A percentile compares a stretch with the other conserved stretches of the same genome.
Conservation (phyloP, 2,888 invertebrate genomes). For the Ecliptopera silaceata region DNA sequence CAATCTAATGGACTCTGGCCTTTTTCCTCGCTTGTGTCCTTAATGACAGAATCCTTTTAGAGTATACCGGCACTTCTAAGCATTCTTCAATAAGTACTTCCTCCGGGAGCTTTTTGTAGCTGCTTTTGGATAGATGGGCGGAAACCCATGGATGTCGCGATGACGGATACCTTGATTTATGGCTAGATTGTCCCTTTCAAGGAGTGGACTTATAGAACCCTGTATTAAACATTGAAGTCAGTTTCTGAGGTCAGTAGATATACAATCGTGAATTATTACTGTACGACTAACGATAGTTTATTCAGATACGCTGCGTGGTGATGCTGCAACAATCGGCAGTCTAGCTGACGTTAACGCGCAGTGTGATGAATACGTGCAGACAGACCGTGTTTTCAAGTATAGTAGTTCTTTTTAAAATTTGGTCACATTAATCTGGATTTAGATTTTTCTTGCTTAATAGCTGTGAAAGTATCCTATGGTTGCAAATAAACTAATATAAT, state of each 20-base stretch:
- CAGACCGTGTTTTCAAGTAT: too few relatives aligned
- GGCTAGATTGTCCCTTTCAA: slow-evolving; percentile 6
- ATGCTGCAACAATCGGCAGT: too few relatives aligned
- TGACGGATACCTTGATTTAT: slow-evolving; percentile 32
- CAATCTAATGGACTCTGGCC: not conserved
- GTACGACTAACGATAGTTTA: too few relatives aligned
- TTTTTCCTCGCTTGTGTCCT: not conserved
- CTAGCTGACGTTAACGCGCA: too few relatives aligned
- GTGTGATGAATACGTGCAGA: too few relatives aligned
- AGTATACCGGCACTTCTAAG: slow-evolving; percentile 16
- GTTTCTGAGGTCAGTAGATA: too few relatives aligned
- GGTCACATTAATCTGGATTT: too few relatives aligned
- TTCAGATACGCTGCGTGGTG: too few relatives aligned
- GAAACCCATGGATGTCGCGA: slow-evolving; percentile 28
- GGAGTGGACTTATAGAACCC: not conserved
- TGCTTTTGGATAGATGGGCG: slow-evolving; percentile 29
- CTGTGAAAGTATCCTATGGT: too few relatives aligned
- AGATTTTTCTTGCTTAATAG: too few relatives aligned
- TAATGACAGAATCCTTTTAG: slow-evolving; percentile 15
- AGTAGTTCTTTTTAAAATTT: too few relatives aligned
- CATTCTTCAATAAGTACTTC: slow-evolving; percentile 15
- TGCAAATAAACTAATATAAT: not conserved
- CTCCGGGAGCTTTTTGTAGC: slow-evolving; percentile 22
- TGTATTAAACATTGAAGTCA: not conserved
- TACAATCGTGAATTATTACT: too few relatives aligned